These are phyloP conservation scores for Habroteleia sp. DNA, from an alignment of 2,888 invertebrate species.

Conservation along the genomic window DNA sequence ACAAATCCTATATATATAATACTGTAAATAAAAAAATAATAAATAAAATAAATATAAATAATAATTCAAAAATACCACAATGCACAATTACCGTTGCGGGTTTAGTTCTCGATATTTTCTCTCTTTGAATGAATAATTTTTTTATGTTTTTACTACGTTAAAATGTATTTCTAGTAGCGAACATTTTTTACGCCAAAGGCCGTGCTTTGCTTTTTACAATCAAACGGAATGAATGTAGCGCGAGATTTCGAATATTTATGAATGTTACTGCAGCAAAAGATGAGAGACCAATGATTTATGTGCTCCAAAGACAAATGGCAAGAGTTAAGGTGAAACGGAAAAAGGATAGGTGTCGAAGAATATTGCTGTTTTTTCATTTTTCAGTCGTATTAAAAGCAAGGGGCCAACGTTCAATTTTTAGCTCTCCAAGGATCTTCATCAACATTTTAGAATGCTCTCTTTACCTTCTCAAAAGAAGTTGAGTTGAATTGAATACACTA, in stretches of 20 bases:
- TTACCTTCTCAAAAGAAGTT: too few relatives aligned
- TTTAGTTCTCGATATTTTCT: too few relatives aligned
- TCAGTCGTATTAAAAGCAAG: conserved; percentile 29
- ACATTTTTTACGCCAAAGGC: too few relatives aligned
- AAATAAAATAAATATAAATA: too few relatives aligned
- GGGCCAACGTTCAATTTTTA: conserved; percentile 20
- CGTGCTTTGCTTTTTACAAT: conserved; percentile 41
- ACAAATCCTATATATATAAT: too few relatives aligned
- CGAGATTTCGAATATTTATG: conserved; percentile 67
- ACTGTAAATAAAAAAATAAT: too few relatives aligned
- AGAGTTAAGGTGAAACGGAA: conserved; percentile 20
- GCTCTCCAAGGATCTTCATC: conserved; percentile 10
- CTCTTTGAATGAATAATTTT: too few relatives aligned
- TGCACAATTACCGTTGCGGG: too few relatives aligned
- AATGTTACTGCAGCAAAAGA: conserved; percentile 43
- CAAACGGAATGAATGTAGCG: conserved; percentile 60
- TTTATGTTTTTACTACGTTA: too few relatives aligned
- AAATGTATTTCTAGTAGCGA: too few relatives aligned
- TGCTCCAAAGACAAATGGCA: conserved; percentile 46
- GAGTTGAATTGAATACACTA: too few relatives aligned
- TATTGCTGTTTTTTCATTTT: conserved; percentile 50
- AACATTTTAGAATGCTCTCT: conserved; percentile 28
- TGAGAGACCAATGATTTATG: conserved; percentile 63
- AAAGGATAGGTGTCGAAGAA: conserved; percentile 25
- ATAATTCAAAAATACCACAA: too few relatives aligned